These are phyloP conservation scores for Prionailurus bengalensis DNA, from an alignment of 2,113 vertebrate species.

Conservation along the genomic window DNA sequence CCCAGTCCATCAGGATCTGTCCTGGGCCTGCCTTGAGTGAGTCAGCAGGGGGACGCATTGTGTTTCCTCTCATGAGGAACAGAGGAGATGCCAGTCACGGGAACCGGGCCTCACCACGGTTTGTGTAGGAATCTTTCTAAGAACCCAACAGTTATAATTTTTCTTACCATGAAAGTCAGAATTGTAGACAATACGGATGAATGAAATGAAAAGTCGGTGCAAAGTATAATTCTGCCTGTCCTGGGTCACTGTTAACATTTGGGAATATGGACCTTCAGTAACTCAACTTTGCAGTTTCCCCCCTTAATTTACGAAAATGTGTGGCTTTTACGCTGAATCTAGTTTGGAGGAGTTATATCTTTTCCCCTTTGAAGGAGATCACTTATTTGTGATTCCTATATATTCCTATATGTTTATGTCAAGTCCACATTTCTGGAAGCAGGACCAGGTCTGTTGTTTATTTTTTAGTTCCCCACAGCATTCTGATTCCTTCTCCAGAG, in stretches of 20 bases:
- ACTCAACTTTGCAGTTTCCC: neutral
- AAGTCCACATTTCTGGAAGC: neutral
- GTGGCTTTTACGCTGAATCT: neutral
- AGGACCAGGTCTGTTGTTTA: neutral
- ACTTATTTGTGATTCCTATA: neutral
- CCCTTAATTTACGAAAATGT: neutral
- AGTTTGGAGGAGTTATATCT: neutral
- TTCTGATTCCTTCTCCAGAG: neutral
- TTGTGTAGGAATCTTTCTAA: neutral
- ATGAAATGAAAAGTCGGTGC: conserved; percentile 1
- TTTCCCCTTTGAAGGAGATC: neutral
- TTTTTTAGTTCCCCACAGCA: neutral
- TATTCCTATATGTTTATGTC: neutral
- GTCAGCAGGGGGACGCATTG: neutral
- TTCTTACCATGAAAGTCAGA: neutral
- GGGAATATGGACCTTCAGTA: neutral
- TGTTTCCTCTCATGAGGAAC: neutral
- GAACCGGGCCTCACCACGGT: neutral
- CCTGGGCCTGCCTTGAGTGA: neutral
- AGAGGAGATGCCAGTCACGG: neutral
- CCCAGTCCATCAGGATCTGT: neutral
- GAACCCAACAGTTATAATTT: neutral
- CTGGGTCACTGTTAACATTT: neutral
- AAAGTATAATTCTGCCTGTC: neutral
- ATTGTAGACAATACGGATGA: neutral